These are phyloP conservation scores for Heliconius eleuchia DNA, from an alignment of 1,140 invertebrate species.

Conservation along the genomic window DNA sequence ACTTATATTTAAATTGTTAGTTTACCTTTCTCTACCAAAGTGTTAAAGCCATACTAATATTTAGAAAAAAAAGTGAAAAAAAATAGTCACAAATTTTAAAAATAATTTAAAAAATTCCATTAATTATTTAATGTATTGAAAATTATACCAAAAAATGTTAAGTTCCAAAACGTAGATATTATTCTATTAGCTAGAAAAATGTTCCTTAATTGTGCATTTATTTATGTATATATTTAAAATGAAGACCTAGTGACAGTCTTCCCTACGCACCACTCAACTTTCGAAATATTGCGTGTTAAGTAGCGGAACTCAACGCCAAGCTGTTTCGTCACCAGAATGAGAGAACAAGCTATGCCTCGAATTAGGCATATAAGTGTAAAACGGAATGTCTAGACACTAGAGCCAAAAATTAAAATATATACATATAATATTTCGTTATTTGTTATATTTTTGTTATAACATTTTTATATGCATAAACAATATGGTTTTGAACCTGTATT, in stretches of 20 bases:
- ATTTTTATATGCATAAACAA: not conserved
- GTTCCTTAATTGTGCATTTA: slow-evolving; percentile 9
- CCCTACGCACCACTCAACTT: no score
- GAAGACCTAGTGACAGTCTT: no score
- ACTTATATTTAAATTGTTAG: not conserved
- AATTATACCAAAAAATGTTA: slow-evolving; percentile 24
- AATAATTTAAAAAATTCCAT: slow-evolving; percentile 1
- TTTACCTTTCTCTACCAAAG: slow-evolving; percentile 13
- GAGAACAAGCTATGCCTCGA: no score
- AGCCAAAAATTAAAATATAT: no score
- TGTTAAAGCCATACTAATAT: slow-evolving; percentile 14
- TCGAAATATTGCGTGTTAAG: no score
- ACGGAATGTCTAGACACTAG: no score
- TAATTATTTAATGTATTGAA: slow-evolving; percentile 2
- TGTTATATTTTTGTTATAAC: no score
- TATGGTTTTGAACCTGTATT: not conserved
- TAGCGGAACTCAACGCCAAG: no score
- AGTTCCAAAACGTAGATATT: not conserved
- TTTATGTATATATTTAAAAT: no score
- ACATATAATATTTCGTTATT: no score
- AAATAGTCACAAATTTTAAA: not conserved
- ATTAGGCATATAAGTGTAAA: no score
- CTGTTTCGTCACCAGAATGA: no score
- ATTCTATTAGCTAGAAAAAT: slow-evolving; percentile 5
- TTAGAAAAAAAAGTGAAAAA: slow-evolving; percentile 10